Evolutionary conservation across 2,888 invertebrate species (phyloP).

Genomic region (Meganola albula): DNA sequence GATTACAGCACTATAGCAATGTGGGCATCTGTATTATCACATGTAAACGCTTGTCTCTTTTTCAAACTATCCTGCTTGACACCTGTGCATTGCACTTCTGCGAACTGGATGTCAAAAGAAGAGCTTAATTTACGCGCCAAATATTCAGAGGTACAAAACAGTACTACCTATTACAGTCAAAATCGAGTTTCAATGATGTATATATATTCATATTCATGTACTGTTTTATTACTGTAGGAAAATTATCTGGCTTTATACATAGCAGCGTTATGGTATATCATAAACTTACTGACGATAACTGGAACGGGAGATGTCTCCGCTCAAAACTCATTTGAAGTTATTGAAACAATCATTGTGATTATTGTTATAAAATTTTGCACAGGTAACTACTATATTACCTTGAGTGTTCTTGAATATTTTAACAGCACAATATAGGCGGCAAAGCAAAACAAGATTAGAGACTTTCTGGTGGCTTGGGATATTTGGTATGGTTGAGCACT

Average conservation of each 20-base stretch:
- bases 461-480: too few relatives aligned
- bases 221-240: slow-evolving; percentile 41
- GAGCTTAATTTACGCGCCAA: slow-evolving; percentile 54
- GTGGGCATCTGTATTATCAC: slow-evolving; percentile 68
- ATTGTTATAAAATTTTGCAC: slow-evolving; percentile 72
- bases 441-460: too few relatives aligned
- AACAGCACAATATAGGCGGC: too few relatives aligned
- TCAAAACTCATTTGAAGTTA: slow-evolving; percentile 64
- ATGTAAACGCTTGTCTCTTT: slow-evolving; percentile 69
- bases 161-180: slow-evolving; percentile 23
- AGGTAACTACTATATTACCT: slow-evolving; percentile 54
- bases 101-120: slow-evolving; percentile 64
- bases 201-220: not conserved
- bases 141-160: slow-evolving; percentile 53
- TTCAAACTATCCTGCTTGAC: slow-evolving; percentile 70
- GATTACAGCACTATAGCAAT: slow-evolving; percentile 61
- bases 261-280: slow-evolving; percentile 68
- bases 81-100: slow-evolving; percentile 55
- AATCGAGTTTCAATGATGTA: not conserved
- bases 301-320: slow-evolving; percentile 73
- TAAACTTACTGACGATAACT: slow-evolving; percentile 70
- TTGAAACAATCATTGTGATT: slow-evolving; percentile 65
- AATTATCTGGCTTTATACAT: slow-evolving; percentile 62
- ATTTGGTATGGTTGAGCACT: too few relatives aligned
- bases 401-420: too few relatives aligned